Conservation (phyloP, 2,797 vertebrate genomes). For the Hoplostethus mediterraneus region DNA sequence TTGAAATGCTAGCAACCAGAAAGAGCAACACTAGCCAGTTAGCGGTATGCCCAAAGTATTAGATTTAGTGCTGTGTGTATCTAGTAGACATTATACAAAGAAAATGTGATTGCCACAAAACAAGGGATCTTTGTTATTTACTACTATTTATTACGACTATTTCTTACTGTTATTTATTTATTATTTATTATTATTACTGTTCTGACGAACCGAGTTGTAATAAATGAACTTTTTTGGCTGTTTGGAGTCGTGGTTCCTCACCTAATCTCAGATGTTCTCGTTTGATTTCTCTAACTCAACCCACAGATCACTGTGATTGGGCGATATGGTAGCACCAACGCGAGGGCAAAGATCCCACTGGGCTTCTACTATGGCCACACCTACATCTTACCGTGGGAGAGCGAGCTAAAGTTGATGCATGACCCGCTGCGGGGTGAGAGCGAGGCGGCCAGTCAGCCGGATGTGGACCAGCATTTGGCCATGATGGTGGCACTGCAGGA, state of each 20-base stretch:
- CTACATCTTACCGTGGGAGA: conserved; percentile 98
- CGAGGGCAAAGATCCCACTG: conserved; percentile 96
- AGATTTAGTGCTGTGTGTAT: no score
- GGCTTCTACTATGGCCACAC: conserved; percentile 99
- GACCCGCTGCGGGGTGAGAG: conserved; percentile 94
- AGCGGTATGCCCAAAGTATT: no score
- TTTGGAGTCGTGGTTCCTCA: no score
- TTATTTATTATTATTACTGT: no score
- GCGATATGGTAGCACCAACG: conserved; percentile 98
- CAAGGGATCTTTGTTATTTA: no score
- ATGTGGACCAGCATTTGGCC: conserved; percentile 95
- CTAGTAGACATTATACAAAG: no score
- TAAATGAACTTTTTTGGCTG: background rate
- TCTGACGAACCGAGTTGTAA: no score
- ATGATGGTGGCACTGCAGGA: conserved; percentile 99
- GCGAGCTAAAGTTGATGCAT: conserved; percentile 96
- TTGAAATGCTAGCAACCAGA: background rate
- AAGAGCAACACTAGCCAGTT: background rate
- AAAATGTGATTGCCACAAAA: no score
- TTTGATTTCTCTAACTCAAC: conserved; percentile 26
- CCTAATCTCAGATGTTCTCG: background rate
- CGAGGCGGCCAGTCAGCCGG: conserved; percentile 92
- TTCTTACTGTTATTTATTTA: no score
- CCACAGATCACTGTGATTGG: conserved; percentile 97
- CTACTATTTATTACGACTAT: no score